A percentile compares a stretch with the other conserved stretches of the same genome.
phyloP scores from a whole-genome alignment of 2,113 vertebrate species.

The Ranitomeya imitator region DNA sequence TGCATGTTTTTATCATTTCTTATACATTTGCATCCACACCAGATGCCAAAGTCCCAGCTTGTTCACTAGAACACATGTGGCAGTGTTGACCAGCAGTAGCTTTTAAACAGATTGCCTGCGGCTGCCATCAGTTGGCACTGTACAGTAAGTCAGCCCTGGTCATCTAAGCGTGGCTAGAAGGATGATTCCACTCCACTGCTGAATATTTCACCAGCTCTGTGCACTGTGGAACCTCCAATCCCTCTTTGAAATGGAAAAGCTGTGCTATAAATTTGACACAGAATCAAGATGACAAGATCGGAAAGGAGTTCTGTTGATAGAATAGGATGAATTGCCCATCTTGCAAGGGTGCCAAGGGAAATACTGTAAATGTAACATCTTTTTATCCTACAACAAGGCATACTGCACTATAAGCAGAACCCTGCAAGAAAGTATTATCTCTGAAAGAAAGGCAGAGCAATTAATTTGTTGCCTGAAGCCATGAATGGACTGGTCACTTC shows the following conservation, averaged over 20 bases:
- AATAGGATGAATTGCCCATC: slow-evolving; percentile 34
- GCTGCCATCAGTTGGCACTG: neutral
- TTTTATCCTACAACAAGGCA: neutral
- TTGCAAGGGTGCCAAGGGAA: neutral
- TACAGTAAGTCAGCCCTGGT: neutral
- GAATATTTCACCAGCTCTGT: slow-evolving; percentile 6
- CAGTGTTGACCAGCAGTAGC: neutral
- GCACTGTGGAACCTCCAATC: neutral
- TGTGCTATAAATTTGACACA: slow-evolving; percentile 6
- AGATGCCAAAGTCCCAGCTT: neutral
- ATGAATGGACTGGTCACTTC: slow-evolving; percentile 34
- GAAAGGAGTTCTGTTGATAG: slow-evolving; percentile 27
- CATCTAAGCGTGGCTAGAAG: neutral
- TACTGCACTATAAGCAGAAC: slow-evolving; percentile 7
- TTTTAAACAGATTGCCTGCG: neutral
- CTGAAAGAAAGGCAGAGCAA: slow-evolving; percentile 18
- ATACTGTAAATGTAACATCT: slow-evolving; percentile 24
- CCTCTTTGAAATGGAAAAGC: slow-evolving; percentile 34
- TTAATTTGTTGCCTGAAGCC: slow-evolving; percentile 38
- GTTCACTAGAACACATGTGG: neutral
- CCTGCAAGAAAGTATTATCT: slow-evolving; percentile 9
- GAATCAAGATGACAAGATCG: slow-evolving; percentile 14
- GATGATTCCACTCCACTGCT: neutral
- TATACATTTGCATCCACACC: neutral
- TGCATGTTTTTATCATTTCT: neutral